Percentiles rank a stretch among this genome's conserved stretches.
Evolutionary conservation across 2,888 invertebrate genomes (phyloP).

Genomic region (Drymonia ruficornis): DNA sequence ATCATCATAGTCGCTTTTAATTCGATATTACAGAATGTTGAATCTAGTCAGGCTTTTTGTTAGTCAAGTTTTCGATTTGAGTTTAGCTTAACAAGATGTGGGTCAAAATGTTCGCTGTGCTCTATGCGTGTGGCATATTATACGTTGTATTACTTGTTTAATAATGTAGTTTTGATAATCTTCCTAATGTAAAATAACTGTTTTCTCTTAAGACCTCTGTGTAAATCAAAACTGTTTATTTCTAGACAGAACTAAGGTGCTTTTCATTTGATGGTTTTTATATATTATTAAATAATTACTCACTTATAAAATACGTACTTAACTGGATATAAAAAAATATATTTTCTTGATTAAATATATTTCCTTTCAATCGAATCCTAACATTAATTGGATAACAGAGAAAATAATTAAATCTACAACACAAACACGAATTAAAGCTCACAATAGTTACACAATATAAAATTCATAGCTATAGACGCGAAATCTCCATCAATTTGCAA

Average conservation of each 20-base stretch:
- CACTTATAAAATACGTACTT: no score
- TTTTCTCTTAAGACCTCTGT: no score
- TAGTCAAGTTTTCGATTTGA: not conserved
- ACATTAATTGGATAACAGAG: not conserved
- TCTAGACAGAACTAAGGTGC: no score
- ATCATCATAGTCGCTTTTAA: conserved; percentile 37
- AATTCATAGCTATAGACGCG: not conserved
- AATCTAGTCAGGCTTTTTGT: not conserved
- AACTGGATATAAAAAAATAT: no score
- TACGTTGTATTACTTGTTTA: no score
- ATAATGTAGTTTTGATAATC: no score
- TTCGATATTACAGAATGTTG: conserved; percentile 25
- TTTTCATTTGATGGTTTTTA: no score
- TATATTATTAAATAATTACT: no score
- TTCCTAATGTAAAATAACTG: no score
- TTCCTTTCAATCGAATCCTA: not conserved
- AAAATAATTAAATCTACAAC: not conserved
- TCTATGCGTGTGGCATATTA: not conserved
- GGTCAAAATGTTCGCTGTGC: conserved; percentile 4
- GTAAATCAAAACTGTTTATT: no score
- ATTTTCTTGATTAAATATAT: no score
- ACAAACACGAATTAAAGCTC: not conserved
- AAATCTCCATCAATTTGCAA: conserved; percentile 18
- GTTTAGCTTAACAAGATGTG: not conserved
- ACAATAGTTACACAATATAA: not conserved